phyloP scores from a whole-genome alignment of 2,113 vertebrate species.

The Pantherophis guttatus region DNA sequence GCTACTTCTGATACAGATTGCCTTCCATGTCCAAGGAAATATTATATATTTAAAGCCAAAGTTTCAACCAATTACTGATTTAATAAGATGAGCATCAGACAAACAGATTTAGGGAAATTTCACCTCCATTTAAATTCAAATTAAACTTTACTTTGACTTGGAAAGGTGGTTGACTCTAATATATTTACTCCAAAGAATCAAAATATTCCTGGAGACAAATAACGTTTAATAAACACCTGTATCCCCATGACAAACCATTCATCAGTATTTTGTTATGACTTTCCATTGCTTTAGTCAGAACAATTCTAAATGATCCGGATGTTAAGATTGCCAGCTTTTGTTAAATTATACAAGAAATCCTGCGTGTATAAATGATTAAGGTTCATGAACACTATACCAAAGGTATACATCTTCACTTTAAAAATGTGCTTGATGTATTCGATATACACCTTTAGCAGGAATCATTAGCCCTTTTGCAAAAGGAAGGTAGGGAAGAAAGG shows the following conservation, averaged over 20 bases:
- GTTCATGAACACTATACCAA: background rate
- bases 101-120: background rate
- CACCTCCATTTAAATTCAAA: background rate
- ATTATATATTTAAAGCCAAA: background rate
- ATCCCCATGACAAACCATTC: background rate
- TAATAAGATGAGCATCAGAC: background rate
- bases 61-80: background rate
- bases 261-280: conserved; percentile 6
- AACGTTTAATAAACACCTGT: background rate
- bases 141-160: background rate
- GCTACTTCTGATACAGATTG: background rate
- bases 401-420: background rate
- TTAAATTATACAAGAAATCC: background rate
- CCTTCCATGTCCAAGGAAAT: conserved; percentile 28
- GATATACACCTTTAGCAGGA: background rate
- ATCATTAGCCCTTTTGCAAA: background rate
- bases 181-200: background rate
- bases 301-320: background rate
- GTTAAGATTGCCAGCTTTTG: conserved; percentile 28
- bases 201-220: background rate
- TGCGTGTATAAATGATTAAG: conserved; percentile 26
- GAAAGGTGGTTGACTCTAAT: background rate
- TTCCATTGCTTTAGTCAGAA: background rate
- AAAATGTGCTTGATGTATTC: background rate
- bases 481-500: background rate